Base-by-base conservation (phyloP, 2,797 vertebrate genomes). In the Darevskia mixta region DNA sequence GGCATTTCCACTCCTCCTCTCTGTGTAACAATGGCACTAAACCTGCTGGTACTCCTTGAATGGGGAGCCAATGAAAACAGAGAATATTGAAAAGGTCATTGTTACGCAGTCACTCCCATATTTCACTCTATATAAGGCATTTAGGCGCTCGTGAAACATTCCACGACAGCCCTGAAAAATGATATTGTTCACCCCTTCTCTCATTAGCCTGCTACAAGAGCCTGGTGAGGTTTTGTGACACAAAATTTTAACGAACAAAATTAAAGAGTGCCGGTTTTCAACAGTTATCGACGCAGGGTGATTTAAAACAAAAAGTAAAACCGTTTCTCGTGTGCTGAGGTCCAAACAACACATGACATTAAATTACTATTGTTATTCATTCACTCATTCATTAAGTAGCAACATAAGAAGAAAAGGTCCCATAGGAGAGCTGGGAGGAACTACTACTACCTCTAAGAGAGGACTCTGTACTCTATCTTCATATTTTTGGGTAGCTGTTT, bases 1-100 rank as follows among this genome's bases (percentile, higher is more conserved):
- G 97, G 95, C 95, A 96, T 97, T 97, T 97, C 93, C 86, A 93
- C 90, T 93, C 87, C 91, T 92, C 92, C 87, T 94, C 85, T 85
- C 90, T 86, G 92, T 94, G 10, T 75, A 95, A 93, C 25, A 92
- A 91, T 90, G 64, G 80, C 91, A 45, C 87, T 90, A 91, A 96
- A 93, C 85, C 87, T 7, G 7, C 93, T 90, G 88, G 90, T 89
- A 96, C 89, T 76, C 77, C 90, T 87, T 77, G 73, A 38, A 84
- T 58, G 91, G 64, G 61, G 49, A 96, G 75, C 96, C 97, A 97
- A 97, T 96, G 88, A 93, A 95, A 96, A 92, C 82, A 64, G 23
- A 94, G 94, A 95, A 94, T 94, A 93, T 91, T 94, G 87, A 94
- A 94, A 93, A 96, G 95, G 94, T 96, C 95, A 94, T 43, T 41